phyloP scores from a whole-genome alignment of 2,113 vertebrate species.

The Cairina moschata region DNA sequence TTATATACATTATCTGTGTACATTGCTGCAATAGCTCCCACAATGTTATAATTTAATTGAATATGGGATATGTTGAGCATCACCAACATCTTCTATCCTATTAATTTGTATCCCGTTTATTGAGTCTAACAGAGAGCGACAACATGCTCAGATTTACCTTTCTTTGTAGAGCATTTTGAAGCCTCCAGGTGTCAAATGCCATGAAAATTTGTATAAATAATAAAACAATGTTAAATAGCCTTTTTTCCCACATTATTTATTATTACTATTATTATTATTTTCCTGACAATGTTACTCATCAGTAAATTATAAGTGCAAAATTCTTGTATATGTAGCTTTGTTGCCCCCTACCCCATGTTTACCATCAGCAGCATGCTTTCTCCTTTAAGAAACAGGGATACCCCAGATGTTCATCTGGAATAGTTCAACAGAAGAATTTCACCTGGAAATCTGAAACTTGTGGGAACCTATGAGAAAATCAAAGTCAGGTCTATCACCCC shows the following conservation, averaged over 20 bases:
- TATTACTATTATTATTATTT: too few species aligned
- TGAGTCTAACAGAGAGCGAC: not conserved
- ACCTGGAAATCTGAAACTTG: not conserved
- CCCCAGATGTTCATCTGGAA: not conserved
- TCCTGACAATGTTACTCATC: not conserved
- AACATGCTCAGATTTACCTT: not conserved
- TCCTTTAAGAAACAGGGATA: not conserved
- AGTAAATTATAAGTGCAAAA: not conserved
- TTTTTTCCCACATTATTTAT: not conserved
- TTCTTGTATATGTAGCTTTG: not conserved
- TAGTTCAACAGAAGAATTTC: not conserved
- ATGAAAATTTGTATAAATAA: not conserved
- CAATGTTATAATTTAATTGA: not conserved
- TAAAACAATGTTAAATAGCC: not conserved
- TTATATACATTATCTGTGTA: not conserved
- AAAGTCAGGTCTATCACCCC: not conserved
- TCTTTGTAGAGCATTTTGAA: not conserved
- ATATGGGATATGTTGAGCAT: not conserved
- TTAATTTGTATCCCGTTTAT: not conserved
- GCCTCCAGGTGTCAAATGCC: not conserved
- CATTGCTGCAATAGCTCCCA: not conserved
- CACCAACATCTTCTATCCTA: not conserved
- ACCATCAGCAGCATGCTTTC: fast-evolving
- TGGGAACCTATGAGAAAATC: not conserved
- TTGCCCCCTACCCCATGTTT: fast-evolving